Conservation (phyloP, 2,888 invertebrate species). For the Diabrotica balteata region DNA sequence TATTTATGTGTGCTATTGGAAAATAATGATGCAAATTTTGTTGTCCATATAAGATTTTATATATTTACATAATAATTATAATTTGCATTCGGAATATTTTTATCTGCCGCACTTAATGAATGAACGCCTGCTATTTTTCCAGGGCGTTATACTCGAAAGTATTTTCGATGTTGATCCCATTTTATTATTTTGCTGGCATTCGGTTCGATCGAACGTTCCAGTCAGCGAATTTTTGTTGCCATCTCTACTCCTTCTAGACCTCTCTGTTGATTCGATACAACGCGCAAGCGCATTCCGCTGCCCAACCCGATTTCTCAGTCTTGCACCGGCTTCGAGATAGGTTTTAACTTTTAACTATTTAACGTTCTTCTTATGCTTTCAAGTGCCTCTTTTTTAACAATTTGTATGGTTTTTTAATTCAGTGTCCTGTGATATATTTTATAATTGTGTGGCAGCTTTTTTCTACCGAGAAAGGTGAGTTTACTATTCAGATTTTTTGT, state of each 20-base stretch:
- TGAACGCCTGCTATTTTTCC: no score
- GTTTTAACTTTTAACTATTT: slow-evolving; percentile 36
- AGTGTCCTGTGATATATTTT: slow-evolving; percentile 42
- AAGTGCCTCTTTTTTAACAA: slow-evolving; percentile 43
- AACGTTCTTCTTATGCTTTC: slow-evolving; percentile 44
- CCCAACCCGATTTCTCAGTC: slow-evolving; percentile 51
- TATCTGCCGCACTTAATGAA: no score
- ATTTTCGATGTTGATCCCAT: no score
- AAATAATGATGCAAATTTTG: no score
- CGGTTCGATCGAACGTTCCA: neutral
- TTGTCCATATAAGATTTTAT: no score
- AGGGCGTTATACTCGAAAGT: no score
- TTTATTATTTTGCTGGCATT: no score
- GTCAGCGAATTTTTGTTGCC: slow-evolving; percentile 2
- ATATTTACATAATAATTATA: no score
- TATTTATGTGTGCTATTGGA: no score
- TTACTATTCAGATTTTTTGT: slow-evolving; percentile 4
- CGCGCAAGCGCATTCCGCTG: slow-evolving; percentile 33
- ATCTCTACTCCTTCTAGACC: neutral
- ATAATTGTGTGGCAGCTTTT: slow-evolving; percentile 32
- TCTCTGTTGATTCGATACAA: slow-evolving; percentile 19
- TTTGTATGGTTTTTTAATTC: slow-evolving; percentile 41
- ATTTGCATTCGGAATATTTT: no score
- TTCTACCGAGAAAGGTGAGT: slow-evolving; percentile 28
- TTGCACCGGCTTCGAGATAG: slow-evolving; percentile 49